phyloP scores from a whole-genome alignment of 2,797 vertebrate species.

The Tadarida brasiliensis region DNA sequence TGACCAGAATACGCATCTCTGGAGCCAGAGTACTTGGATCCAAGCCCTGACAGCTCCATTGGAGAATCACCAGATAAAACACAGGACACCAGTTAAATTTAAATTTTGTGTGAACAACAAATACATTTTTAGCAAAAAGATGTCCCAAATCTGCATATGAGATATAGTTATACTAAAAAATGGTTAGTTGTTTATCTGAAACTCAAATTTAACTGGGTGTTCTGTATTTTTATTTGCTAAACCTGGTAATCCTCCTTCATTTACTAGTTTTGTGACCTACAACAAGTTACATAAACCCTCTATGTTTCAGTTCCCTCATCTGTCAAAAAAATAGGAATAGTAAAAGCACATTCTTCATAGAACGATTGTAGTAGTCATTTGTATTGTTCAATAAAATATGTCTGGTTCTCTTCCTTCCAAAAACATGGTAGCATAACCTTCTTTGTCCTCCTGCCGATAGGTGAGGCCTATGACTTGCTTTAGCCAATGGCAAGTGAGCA shows the following conservation, averaged over 20 bases:
- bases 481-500: neutral
- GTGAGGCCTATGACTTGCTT: neutral
- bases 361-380: neutral
- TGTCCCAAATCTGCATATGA: neutral
- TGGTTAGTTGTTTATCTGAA: conserved; percentile 26
- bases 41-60: neutral
- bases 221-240: conserved; percentile 30
- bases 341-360: neutral
- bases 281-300: neutral
- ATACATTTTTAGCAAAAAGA: neutral
- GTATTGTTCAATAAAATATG: neutral
- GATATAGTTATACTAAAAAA: neutral
- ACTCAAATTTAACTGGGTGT: conserved; percentile 34
- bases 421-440: neutral
- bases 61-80: conserved; percentile 24
- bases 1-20: neutral
- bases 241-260: neutral
- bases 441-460: neutral
- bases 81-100: neutral
- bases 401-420: neutral
- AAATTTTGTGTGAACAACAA: conserved; percentile 44
- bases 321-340: neutral
- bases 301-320: neutral
- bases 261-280: neutral
- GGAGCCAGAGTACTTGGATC: neutral